Percentiles rank a stretch among this genome's conserved stretches.
Conservation (phyloP, 92 coral and sea anemone species). For the Heteractis magnifica region DNA sequence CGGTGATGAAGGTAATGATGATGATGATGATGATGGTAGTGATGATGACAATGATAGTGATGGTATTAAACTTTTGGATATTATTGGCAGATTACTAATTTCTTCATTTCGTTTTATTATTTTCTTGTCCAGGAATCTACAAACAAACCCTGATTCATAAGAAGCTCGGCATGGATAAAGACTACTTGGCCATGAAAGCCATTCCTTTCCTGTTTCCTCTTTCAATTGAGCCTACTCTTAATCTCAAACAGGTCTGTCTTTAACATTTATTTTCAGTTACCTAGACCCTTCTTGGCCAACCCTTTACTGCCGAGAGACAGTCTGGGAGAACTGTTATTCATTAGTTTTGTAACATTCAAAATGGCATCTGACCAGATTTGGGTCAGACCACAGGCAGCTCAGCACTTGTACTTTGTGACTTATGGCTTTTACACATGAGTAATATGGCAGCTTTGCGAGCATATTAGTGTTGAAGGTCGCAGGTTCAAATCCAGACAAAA, state of each 20-base stretch:
- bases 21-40: background rate
- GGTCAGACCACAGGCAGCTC: too few relatives aligned
- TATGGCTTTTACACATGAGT: too few relatives aligned
- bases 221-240: conserved; percentile 89
- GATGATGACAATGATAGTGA: background rate
- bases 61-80: background rate
- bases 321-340: too few relatives aligned
- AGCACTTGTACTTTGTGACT: too few relatives aligned
- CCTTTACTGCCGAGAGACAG: background rate
- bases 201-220: conserved; percentile 89
- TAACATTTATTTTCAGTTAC: background rate
- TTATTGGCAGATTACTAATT: background rate
- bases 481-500: too few relatives aligned
- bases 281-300: background rate
- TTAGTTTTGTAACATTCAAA: too few relatives aligned
- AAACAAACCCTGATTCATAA: conserved; percentile 90
- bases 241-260: conserved; percentile 76
- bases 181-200: conserved; percentile 90
- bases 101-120: background rate
- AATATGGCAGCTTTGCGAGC: too few relatives aligned
- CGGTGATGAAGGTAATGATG: background rate
- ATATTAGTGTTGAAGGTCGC: too few relatives aligned
- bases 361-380: too few relatives aligned
- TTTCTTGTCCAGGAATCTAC: conserved; percentile 64
- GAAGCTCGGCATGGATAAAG: conserved; percentile 93